phyloP scores from a whole-genome alignment of 2,888 invertebrate genomes.

The Epinotia ramella region DNA sequence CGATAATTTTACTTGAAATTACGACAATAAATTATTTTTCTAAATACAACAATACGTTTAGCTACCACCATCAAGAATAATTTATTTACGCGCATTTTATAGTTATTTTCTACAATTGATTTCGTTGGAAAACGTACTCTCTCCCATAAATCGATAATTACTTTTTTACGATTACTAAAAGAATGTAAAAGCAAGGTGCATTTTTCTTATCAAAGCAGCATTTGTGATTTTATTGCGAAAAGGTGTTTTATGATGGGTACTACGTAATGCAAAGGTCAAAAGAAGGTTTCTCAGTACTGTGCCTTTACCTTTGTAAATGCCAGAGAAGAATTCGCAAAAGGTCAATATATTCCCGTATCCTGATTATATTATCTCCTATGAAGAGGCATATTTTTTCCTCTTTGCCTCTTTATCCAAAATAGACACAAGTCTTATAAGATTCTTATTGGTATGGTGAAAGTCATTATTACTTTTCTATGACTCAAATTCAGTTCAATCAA shows the following conservation, averaged over 20 bases:
- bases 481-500: too few species aligned
- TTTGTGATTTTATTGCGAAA: constrained; percentile 1
- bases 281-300: constrained; percentile 26
- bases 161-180: neutral
- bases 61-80: neutral
- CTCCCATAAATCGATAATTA: constrained; percentile 38
- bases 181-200: neutral
- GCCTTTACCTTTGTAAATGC: constrained; percentile 34
- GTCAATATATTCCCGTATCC: constrained; percentile 20
- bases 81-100: constrained; percentile 4
- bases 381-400: neutral
- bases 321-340: constrained; percentile 28
- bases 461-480: too few species aligned
- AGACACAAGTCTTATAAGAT: neutral
- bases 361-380: constrained; percentile 1
- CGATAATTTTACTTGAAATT: constrained; percentile 51
- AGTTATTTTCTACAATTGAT: neutral
- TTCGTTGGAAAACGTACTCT: constrained; percentile 6
- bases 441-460: neutral
- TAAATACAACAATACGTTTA: constrained; percentile 58
- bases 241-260: constrained; percentile 15
- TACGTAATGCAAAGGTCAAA: constrained; percentile 32
- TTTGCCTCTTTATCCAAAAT: neutral
- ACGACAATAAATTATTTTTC: constrained; percentile 54
- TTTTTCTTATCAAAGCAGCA: neutral